Conservation (phyloP, 2,888 invertebrate genomes). For the Abscondita cerata region DNA sequence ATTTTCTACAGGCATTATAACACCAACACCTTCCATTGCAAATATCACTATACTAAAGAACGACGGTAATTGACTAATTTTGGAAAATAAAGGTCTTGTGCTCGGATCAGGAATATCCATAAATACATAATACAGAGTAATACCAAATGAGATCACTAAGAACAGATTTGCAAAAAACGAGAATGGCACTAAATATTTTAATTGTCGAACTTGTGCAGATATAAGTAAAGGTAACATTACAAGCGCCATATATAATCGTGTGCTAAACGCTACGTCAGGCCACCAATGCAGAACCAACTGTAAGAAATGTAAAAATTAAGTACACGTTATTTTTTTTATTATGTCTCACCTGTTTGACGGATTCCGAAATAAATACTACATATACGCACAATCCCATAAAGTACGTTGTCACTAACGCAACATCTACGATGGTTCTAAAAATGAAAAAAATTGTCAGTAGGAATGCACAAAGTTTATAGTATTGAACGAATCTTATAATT, state of each 20-base stretch:
- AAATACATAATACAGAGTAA: conserved; percentile 86
- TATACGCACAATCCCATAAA: conserved; percentile 77
- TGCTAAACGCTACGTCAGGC: background rate
- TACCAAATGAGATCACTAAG: conserved; percentile 74
- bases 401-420: conserved; percentile 73
- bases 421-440: conserved; percentile 72
- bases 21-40: conserved; percentile 96
- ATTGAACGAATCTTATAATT: too few species aligned
- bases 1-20: conserved; percentile 93
- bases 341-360: conserved; percentile 68
- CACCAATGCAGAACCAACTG: conserved; percentile 11
- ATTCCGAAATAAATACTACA: conserved; percentile 76
- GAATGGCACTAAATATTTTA: conserved; percentile 87
- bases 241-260: conserved; percentile 69
- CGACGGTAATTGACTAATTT: conserved; percentile 73
- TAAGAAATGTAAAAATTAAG: background rate
- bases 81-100: conserved; percentile 62
- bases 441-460: too few species aligned
- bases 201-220: conserved; percentile 76
- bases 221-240: conserved; percentile 74
- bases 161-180: conserved; percentile 86
- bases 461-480: too few species aligned
- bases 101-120: conserved; percentile 61
- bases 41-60: conserved; percentile 96
- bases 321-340: background rate